Evolutionary conservation across 2,797 vertebrate genomes (phyloP), one percentile per base, ranked within the genome.

Genomic region (Poliocrania exsul): DNA sequence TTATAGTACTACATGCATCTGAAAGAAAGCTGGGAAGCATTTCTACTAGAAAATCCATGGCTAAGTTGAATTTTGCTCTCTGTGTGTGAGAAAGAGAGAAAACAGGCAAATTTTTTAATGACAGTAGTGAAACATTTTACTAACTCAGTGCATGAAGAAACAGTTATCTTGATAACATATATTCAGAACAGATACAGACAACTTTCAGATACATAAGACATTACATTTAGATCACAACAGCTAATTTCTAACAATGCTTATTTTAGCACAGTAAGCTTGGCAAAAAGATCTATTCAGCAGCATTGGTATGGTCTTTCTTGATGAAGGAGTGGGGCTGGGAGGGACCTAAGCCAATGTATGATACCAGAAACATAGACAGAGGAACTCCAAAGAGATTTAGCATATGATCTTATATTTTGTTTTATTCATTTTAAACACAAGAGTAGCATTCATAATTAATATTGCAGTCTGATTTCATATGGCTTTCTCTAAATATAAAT

Each of bases 191-290:
- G 89, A 97, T 96, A 98, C 96, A 94, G 95, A 97, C 67, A 97
- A 96, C 88, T 98, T 96, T 97, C 97, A 96, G 93, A 97, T 97
- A 98, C 77, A 81, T 95, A 96, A 97, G 97, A 98, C 98, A 72
- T 94, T 98, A 99, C 97, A 93, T 97, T 98, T 97, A 98, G 97
- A 97, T 98, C 98, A 99, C 98, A 98, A 98, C 97, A 97, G 96
- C 98, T 97, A 88, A 97, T 95, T 96, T 91, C 92, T 94, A 97
- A 96, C 95, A 96, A 96, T 31, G 69, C 46, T 95, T 94, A 65
- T 81, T 93, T 88, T 93, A 96, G 74, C 79, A 96, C 75, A 81
- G 51, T 95, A 96, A 96, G 95, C 91, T 95, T 95, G 82, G 87
- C 91, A 66, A 95, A 93, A 93, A 66, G 78, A 95, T 94, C 87